A percentile compares a stretch with the other conserved stretches of the same genome.
These are phyloP conservation scores for Cryptosula pallasiana DNA, from an alignment of 2,888 invertebrate species.

Conservation along the genomic window DNA sequence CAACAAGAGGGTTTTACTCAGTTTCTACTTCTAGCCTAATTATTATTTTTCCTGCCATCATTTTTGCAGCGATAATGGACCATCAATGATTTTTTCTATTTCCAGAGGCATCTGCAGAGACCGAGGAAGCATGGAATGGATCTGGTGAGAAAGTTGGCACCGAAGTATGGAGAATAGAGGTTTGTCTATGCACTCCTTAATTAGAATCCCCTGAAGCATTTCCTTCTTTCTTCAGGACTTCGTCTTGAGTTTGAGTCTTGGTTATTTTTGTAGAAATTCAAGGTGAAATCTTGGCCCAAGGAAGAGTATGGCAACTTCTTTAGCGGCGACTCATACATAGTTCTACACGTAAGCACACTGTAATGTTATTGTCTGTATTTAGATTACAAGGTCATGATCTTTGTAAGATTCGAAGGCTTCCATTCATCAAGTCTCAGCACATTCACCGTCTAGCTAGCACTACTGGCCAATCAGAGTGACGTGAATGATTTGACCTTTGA, in stretches of 20 bases:
- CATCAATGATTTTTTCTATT: background rate
- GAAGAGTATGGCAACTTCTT: conserved; percentile 44
- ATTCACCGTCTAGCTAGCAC: no score
- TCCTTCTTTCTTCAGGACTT: no score
- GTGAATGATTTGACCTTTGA: no score
- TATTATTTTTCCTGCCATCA: background rate
- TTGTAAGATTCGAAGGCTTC: no score
- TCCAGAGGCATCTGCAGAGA: conserved; percentile 46
- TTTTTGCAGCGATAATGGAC: background rate
- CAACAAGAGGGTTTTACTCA: no score
- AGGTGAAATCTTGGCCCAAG: conserved; percentile 38
- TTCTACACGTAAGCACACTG: conserved; percentile 40
- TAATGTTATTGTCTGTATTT: no score
- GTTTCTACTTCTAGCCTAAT: background rate
- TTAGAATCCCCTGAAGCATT: no score
- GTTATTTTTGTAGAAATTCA: conserved; percentile 39
- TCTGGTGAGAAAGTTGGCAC: conserved; percentile 40
- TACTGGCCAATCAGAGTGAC: no score
- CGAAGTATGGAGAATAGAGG: conserved; percentile 51
- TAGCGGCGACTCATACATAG: conserved; percentile 46
- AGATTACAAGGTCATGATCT: no score
- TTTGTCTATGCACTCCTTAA: no score
- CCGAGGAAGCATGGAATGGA: conserved; percentile 45
- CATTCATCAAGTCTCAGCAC: no score
- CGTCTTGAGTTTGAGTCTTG: no score